These are phyloP conservation scores for Sicus ferrugineus DNA, from an alignment of 2,888 invertebrate species.

Conservation along the genomic window DNA sequence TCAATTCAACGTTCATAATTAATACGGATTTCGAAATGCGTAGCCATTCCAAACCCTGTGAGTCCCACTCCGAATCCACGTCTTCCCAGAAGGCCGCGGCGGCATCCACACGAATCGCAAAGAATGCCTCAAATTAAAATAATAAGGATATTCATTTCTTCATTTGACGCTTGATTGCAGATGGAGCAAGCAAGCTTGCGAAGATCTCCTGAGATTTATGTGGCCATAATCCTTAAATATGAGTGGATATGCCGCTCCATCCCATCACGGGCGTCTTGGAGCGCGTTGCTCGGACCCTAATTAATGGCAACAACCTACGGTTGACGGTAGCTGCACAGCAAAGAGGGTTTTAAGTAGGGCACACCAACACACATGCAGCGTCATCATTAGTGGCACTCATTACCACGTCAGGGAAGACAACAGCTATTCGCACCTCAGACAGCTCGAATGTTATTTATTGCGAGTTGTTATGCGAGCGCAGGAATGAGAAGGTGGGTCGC, in stretches of 20 bases:
- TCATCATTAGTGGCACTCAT: slow-evolving; percentile 3
- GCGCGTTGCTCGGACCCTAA: slow-evolving; percentile 47
- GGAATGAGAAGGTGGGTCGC: too few species aligned
- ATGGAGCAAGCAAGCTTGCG: not conserved
- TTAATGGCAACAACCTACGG: slow-evolving; percentile 48
- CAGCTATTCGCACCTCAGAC: not conserved
- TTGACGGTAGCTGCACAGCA: not conserved
- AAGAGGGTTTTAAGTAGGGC: slow-evolving; percentile 5
- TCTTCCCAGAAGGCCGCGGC: not conserved
- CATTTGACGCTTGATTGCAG: slow-evolving; percentile 2
- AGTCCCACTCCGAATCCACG: not conserved
- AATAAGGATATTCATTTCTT: slow-evolving; percentile 18
- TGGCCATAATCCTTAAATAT: slow-evolving; percentile 24
- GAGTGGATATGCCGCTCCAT: not conserved
- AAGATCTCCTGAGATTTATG: slow-evolving; percentile 30
- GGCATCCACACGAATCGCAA: not conserved
- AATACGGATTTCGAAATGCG: not conserved
- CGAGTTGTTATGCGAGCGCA: not conserved
- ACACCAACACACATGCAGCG: slow-evolving; percentile 2
- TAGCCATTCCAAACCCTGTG: not conserved
- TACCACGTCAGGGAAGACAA: not conserved
- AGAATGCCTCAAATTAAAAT: slow-evolving; percentile 29
- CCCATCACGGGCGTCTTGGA: slow-evolving; percentile 42
- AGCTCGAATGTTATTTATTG: slow-evolving; percentile 21
- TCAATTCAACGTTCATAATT: not conserved